Evolutionary conservation across 2,888 invertebrate genomes (phyloP).

Genomic region (Tiliacea aurago): DNA sequence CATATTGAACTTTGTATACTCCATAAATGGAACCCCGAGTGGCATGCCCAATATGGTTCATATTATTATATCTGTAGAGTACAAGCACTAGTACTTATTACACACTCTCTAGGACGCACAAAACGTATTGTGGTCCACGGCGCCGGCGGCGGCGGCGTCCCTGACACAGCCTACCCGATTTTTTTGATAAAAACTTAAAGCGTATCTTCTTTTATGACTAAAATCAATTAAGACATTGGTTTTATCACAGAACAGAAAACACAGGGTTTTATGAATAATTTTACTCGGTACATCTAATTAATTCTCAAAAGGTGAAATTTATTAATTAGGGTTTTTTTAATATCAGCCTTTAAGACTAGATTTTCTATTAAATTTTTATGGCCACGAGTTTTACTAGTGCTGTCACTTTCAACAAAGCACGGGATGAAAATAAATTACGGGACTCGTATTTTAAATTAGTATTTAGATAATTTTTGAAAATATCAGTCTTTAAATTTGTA

Average conservation of each 20-base stretch:
- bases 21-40: too few species aligned
- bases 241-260: too few species aligned
- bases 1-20: not conserved
- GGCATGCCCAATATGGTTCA: too few species aligned
- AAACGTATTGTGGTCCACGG: too few species aligned
- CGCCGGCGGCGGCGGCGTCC: too few species aligned
- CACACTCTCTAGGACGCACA: too few species aligned
- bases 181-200: too few species aligned
- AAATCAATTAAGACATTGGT: conserved; percentile 18
- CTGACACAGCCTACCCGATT: too few species aligned
- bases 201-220: too few species aligned
- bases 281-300: conserved; percentile 10
- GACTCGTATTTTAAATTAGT: not conserved
- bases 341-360: not conserved
- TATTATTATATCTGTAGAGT: not conserved
- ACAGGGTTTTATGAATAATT: not conserved
- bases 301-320: not conserved
- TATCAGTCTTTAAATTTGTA: not conserved
- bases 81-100: not conserved
- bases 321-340: not conserved
- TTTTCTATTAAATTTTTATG: not conserved
- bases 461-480: not conserved
- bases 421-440: not conserved
- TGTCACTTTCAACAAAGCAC: conserved; percentile 14
- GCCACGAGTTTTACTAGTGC: not conserved